These are phyloP conservation scores for Centropus bengalensis DNA, from an alignment of 2,113 vertebrate species.

Conservation along the genomic window DNA sequence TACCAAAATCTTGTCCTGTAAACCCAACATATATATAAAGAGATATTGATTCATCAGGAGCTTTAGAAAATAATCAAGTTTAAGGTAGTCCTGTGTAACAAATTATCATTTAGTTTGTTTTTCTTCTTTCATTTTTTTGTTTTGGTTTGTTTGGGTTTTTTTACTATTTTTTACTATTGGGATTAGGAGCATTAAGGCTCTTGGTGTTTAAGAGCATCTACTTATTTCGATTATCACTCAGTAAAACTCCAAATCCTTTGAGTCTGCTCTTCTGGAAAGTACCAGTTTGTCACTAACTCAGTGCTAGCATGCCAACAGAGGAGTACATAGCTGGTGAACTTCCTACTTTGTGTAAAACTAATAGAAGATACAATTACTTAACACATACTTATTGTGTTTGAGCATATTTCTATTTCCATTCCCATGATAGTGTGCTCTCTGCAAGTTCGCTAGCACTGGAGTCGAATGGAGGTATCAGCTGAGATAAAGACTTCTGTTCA, in stretches of 20 bases:
- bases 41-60: not conserved
- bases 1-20: not conserved
- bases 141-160: no score
- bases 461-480: not conserved
- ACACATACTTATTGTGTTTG: not conserved
- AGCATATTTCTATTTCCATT: not conserved
- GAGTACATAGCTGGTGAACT: not conserved
- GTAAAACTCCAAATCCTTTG: not conserved
- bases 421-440: not conserved
- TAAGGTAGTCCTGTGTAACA: not conserved
- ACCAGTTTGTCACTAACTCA: not conserved
- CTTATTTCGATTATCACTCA: not conserved
- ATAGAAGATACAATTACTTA: not conserved
- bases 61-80: not conserved
- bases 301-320: not conserved
- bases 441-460: not conserved
- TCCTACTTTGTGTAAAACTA: not conserved
- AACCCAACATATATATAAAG: not conserved
- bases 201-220: not conserved
- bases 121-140: not conserved
- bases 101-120: not conserved
- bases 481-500: not conserved
- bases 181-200: not conserved
- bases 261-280: not conserved
- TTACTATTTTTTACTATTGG: no score